These are phyloP conservation scores for Sminthurinus signatus DNA, from an alignment of 1,140 invertebrate species.

Conservation along the genomic window DNA sequence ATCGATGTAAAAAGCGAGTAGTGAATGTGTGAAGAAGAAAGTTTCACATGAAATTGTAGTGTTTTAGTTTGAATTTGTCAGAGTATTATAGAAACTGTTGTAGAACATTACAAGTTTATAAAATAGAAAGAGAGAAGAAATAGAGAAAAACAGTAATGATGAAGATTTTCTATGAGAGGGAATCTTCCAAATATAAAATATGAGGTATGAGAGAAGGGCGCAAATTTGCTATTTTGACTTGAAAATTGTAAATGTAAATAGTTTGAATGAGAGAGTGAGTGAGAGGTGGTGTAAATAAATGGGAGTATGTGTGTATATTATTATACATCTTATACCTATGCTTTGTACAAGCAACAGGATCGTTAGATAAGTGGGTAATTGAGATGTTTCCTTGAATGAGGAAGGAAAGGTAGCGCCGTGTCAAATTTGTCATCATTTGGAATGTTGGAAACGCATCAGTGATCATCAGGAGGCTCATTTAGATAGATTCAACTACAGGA, in stretches of 20 bases:
- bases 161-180: too few relatives aligned
- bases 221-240: neutral
- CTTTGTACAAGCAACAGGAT: neutral
- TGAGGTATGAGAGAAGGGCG: too few relatives aligned
- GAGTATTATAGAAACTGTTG: too few relatives aligned
- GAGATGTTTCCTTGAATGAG: neutral
- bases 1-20: too few relatives aligned
- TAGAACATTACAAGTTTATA: too few relatives aligned
- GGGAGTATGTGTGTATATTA: neutral
- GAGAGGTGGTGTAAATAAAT: constrained; percentile 8
- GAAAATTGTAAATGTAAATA: constrained; percentile 10
- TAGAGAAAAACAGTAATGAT: too few relatives aligned
- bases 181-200: too few relatives aligned
- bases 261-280: neutral
- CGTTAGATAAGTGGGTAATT: constrained; percentile 6
- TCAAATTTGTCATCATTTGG: constrained; percentile 22
- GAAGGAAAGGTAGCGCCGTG: constrained; percentile 5
- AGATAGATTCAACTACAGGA: neutral
- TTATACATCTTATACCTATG: too few relatives aligned
- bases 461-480: constrained; percentile 9
- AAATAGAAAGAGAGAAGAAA: neutral
- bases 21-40: too few relatives aligned
- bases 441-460: constrained; percentile 14
- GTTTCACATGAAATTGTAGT: too few relatives aligned
- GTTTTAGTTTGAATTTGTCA: too few relatives aligned